Evolutionary conservation across 2,797 vertebrate genomes (phyloP).

Genomic region (Epinephelus awoara): DNA sequence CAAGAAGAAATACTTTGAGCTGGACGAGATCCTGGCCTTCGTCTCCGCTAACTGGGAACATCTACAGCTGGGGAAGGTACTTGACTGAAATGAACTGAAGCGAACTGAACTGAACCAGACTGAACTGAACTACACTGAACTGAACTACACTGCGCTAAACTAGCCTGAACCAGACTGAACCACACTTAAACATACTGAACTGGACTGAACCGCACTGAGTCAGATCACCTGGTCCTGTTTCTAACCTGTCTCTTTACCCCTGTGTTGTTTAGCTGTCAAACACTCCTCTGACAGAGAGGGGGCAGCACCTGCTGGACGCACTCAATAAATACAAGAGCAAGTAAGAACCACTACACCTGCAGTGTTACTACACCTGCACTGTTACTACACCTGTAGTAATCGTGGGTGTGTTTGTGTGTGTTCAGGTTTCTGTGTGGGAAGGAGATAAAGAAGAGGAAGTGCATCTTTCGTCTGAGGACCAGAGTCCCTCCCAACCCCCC

Average conservation of each 20-base stretch:
- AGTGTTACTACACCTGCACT: no score
- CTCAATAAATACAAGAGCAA: constrained; percentile 98
- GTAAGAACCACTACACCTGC: constrained; percentile 79
- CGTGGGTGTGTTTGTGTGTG: background rate
- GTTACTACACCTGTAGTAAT: no score
- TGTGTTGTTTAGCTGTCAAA: constrained; percentile 86
- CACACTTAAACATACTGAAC: background rate
- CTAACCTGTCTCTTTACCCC: constrained; percentile 1
- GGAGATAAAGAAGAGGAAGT: constrained; percentile 98
- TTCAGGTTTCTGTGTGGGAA: constrained; percentile 78
- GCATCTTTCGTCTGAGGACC: constrained; percentile 96
- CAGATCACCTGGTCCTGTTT: background rate
- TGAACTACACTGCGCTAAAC: background rate
- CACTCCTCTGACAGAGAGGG: constrained; percentile 90
- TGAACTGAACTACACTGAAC: background rate
- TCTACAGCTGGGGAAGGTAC: constrained; percentile 95
- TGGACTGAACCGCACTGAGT: background rate
- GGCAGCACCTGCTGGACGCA: constrained; percentile 91
- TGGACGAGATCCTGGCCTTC: constrained; percentile 95
- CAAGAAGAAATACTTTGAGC: constrained; percentile 98
- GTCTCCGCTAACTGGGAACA: constrained; percentile 94
- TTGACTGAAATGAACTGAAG: background rate
- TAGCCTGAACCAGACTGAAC: background rate
- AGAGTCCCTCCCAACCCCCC: constrained; percentile 94
- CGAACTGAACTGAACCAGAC: background rate